phyloP scores from a whole-genome alignment of 2,888 invertebrate genomes.

The Polymixis flavicincta region DNA sequence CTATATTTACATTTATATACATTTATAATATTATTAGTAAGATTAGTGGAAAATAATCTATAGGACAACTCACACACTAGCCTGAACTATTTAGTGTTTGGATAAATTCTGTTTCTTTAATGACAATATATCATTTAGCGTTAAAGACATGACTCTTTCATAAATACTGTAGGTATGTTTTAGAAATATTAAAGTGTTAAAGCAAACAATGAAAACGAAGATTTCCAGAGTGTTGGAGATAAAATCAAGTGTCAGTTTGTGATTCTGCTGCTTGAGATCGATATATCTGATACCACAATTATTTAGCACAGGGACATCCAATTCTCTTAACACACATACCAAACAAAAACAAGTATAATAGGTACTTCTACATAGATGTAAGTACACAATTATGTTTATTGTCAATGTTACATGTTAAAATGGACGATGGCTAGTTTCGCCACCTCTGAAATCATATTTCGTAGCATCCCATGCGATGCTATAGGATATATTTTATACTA shows the following conservation, averaged over 20 bases:
- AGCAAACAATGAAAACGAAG: conserved; percentile 12
- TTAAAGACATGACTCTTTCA: conserved; percentile 9
- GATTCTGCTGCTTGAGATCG: conserved; percentile 13
- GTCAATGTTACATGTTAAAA: too few species aligned
- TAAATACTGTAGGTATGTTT: not conserved
- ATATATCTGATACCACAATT: conserved; percentile 25
- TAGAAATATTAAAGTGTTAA: not conserved
- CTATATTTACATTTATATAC: too few species aligned
- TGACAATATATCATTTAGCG: conserved; percentile 1
- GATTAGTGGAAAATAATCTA: too few species aligned
- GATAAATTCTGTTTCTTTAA: not conserved
- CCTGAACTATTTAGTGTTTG: not conserved
- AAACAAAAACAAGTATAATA: not conserved
- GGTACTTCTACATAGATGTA: not conserved
- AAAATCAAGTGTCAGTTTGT: not conserved
- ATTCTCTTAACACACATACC: not conserved
- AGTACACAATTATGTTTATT: too few species aligned
- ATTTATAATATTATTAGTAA: too few species aligned
- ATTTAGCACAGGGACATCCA: conserved; percentile 27
- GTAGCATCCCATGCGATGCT: too few species aligned
- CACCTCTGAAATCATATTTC: too few species aligned
- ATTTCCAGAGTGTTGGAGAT: conserved; percentile 11
- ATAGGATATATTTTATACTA: too few species aligned
- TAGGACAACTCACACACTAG: not conserved
- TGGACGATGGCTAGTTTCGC: too few species aligned